Evolutionary conservation across 2,113 vertebrate genomes (phyloP).

Genomic region (Catagonus wagneri): DNA sequence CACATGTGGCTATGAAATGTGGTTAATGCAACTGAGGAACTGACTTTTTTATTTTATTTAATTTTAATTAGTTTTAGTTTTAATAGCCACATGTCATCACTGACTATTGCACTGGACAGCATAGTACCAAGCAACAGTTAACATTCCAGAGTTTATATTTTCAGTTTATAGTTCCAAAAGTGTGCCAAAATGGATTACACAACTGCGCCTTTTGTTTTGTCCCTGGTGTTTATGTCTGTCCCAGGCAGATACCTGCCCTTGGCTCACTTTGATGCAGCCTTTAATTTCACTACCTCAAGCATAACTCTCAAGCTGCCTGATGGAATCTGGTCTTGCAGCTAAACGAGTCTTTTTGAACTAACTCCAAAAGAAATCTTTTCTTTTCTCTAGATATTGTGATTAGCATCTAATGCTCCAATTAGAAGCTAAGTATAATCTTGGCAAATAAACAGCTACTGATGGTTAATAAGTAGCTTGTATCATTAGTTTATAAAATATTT

Average conservation of each 20-base stretch:
- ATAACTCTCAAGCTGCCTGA: neutral
- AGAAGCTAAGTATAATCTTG: conserved; percentile 18
- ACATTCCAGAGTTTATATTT: neutral
- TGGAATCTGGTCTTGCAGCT: conserved; percentile 62
- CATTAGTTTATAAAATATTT: neutral
- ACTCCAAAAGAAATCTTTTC: conserved; percentile 23
- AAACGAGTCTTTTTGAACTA: conserved; percentile 40
- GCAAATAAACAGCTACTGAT: conserved; percentile 54
- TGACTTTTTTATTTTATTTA: neutral
- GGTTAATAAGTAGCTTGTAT: conserved; percentile 7
- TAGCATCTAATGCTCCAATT: conserved; percentile 27
- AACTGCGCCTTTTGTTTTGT: neutral
- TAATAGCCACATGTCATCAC: neutral
- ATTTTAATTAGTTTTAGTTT: conserved; percentile 32
- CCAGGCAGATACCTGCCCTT: conserved; percentile 55
- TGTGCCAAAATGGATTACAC: neutral
- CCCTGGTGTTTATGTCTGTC: neutral
- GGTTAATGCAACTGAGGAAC: neutral
- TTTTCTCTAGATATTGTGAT: neutral
- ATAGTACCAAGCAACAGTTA: neutral
- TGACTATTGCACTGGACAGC: neutral
- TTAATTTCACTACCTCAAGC: conserved; percentile 72
- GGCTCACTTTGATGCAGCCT: conserved; percentile 68
- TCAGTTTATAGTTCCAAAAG: conserved; percentile 6
- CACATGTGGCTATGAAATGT: neutral